phyloP scores from a whole-genome alignment of 2,888 invertebrate genomes.

The Eledona agricola region DNA sequence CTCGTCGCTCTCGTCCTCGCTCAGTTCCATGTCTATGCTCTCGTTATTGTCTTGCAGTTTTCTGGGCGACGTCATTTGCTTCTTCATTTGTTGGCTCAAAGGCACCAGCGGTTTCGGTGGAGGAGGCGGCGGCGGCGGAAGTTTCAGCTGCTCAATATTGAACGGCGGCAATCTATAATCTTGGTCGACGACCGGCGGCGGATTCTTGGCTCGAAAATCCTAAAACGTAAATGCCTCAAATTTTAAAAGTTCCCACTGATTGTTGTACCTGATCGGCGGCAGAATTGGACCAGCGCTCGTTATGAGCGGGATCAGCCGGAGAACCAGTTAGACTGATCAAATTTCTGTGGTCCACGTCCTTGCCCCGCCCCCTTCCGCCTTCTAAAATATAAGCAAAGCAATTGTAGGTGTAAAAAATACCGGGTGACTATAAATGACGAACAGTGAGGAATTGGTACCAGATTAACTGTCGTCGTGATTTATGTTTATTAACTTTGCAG shows the following conservation, averaged over 20 bases:
- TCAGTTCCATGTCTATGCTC: slow-evolving; percentile 87
- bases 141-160: slow-evolving; percentile 54
- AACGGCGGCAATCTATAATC: slow-evolving; percentile 58
- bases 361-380: slow-evolving; percentile 51
- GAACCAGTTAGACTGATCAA: slow-evolving; percentile 84
- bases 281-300: slow-evolving; percentile 44
- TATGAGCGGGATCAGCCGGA: slow-evolving; percentile 57
- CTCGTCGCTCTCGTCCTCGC: slow-evolving; percentile 73
- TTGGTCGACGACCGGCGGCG: slow-evolving; percentile 47
- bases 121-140: slow-evolving; percentile 65
- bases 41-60: slow-evolving; percentile 73
- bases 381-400: slow-evolving; percentile 38
- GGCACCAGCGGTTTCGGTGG: slow-evolving; percentile 53
- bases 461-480: no score
- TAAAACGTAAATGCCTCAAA: slow-evolving; percentile 18
- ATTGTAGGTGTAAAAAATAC: background rate
- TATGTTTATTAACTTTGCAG: no score
- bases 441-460: no score
- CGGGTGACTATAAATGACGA: no score
- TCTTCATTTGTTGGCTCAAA: slow-evolving; percentile 9
- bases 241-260: background rate
- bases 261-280: slow-evolving; percentile 27
- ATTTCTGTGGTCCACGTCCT: slow-evolving; percentile 85
- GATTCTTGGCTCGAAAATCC: slow-evolving; percentile 42
- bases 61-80: slow-evolving; percentile 33